Base-by-base conservation (phyloP, 2,888 invertebrate species). In the Ashinkailepas kermadecensis region DNA sequence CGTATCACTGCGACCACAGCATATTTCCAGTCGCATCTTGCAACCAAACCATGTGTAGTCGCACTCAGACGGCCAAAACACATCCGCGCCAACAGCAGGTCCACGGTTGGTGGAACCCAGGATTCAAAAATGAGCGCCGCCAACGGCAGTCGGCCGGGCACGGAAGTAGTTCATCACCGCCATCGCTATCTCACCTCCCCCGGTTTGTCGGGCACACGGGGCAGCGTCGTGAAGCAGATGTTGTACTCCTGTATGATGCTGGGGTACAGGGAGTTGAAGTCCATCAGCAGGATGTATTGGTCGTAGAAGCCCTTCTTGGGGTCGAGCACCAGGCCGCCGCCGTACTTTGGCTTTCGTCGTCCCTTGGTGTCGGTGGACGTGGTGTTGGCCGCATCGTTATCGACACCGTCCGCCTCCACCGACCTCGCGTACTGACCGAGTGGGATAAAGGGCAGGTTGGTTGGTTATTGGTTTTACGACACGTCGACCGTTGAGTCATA, bases 171-270 rank as follows among this genome's bases (percentile, higher is more conserved):
- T 39, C 39, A 39, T 39, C 39, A 39, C 39, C 1, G 39, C 4
- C 39, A 39, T 39, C 4, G 39, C 39, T 4, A 4, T n/a, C 64
- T 65, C 56, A 78, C 81, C 81, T 81, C 79, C 12, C 79, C 25
- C 65, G 18, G 65, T 13, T 12, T 54, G 57, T 62, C 56, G 23
- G 54, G 21, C 21, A 80, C 21, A 56, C 57, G 21, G 2, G 79
- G 79, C 79, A 88, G 85, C 15, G 99, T 99, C 0, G 99, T 99
- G 87, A 99, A 99, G 87, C 99, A 99, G 85, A 99, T 95, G 88
- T 99, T 99, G 87, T 95, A 99, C 87, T 99, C 99, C 81, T 99
- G 99, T 85, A 99, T 99, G 84, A 99, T 99, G 86, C 97, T 98
- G 0, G 99, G 99, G 88, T 99, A 99, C 82, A 99, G 89, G 0